phyloP scores from a whole-genome alignment of 2,888 invertebrate genomes.

The Dinocampus coccinellae region DNA sequence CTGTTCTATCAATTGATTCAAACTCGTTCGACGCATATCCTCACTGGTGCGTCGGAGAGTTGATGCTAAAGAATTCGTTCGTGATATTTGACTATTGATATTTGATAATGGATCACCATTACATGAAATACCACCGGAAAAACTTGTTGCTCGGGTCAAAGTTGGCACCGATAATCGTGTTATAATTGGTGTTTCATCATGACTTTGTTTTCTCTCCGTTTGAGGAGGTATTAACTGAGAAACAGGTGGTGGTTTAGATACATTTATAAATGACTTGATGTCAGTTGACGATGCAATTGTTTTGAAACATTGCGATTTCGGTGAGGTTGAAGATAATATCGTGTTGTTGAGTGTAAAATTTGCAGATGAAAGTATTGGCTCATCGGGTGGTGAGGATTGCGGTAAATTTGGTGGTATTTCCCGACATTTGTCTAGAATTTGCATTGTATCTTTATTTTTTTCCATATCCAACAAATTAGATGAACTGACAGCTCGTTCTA shows the following conservation, averaged over 20 bases:
- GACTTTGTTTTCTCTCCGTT: constrained; percentile 18
- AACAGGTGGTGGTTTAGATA: neutral
- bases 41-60: constrained; percentile 59
- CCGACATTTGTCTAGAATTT: constrained; percentile 17
- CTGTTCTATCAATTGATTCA: constrained; percentile 84
- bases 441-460: constrained; percentile 25
- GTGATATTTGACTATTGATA: constrained; percentile 50
- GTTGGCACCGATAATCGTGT: constrained; percentile 17
- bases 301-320: constrained; percentile 19
- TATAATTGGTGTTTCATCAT: constrained; percentile 5
- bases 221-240: neutral
- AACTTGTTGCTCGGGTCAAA: constrained; percentile 67
- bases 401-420: constrained; percentile 47
- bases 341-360: constrained; percentile 38
- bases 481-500: constrained; percentile 60
- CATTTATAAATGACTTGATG: constrained; percentile 22
- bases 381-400: constrained; percentile 47
- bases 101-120: constrained; percentile 67
- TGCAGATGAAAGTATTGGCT: constrained; percentile 40
- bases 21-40: constrained; percentile 75
- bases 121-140: constrained; percentile 65
- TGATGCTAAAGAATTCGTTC: constrained; percentile 62
- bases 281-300: constrained; percentile 21
- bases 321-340: constrained; percentile 44
- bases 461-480: constrained; percentile 55